Evolutionary conservation across 2,797 vertebrate species (phyloP), one percentile per base, ranked within the genome.

Genomic region (Neomorphus geoffroyi): DNA sequence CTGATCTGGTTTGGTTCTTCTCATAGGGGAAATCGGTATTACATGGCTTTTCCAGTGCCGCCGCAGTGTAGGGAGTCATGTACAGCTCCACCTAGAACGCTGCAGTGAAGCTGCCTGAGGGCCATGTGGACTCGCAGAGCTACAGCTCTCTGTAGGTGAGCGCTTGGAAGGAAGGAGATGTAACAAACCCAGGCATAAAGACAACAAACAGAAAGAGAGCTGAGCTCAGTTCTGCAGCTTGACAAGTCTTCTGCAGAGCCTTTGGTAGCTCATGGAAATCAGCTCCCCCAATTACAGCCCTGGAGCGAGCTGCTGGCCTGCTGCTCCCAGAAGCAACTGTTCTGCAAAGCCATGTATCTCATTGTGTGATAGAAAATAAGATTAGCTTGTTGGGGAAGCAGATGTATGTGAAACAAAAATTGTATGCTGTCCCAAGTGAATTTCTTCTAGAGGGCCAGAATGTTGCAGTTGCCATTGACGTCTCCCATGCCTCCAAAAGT

Each of bases 81-180:
- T 6, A 2, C 0, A 0, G 41, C 79, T 90, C 32, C 67, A 64
- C 79, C 32, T 33, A 54, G n/a, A 39, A 50, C 0, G 0, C 8
- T 71, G 62, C 79, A 41, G 26, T 69, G 50, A 61, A 50, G 58
- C 41, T 60, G 43, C 50, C 35, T 30, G 22, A 67, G 45, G 27
- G 51, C 33, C 33, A 53, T 0, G 1, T 5, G 60, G 37, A 26
- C 6, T 71, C 21, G 19, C 28, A 71, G 57, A 51, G 37, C 37
- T 83, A 27, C 23, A 78, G 32, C 21, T 73, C 17, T 15, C 26
- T 41, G 8, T 4, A 10, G 51, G 28, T 37, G 22, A 46, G 30
- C 7, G 17, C 4, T 1, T 8, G 30, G 24, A 64, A 27, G 51
- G 60, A 66, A 62, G 15, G 8, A 69, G 33, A 13, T 0, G 0